Conservation (phyloP, 2,113 vertebrate genomes). For the Platycercus adscitus region DNA sequence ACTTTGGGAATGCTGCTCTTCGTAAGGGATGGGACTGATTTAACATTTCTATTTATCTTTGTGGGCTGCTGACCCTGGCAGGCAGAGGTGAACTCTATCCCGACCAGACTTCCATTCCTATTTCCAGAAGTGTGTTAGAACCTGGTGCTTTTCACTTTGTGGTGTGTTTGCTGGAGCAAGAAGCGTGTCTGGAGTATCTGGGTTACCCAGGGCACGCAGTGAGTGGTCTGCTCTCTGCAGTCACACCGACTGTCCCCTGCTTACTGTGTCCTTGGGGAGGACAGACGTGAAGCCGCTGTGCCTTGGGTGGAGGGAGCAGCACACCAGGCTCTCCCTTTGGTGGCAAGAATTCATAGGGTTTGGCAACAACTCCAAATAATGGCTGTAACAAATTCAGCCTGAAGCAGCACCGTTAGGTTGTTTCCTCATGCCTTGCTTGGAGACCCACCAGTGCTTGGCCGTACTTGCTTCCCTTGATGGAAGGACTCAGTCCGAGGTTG, state of each 20-base stretch:
- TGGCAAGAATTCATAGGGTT: background rate
- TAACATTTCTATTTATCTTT: background rate
- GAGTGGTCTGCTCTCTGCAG: background rate
- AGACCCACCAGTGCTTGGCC: background rate
- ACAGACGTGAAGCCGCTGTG: background rate
- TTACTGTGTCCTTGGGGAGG: background rate
- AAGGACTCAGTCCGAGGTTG: background rate
- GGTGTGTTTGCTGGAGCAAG: background rate
- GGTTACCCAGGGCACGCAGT: background rate
- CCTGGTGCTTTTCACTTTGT: background rate
- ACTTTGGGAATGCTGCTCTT: background rate
- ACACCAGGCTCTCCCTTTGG: background rate
- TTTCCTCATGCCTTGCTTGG: background rate
- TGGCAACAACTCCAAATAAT: background rate
- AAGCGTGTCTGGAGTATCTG: rapidly evolving
- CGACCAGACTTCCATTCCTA: background rate
- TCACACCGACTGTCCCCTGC: background rate
- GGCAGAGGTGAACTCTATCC: background rate
- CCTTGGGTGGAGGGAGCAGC: background rate
- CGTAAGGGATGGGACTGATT: background rate
- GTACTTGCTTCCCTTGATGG: background rate
- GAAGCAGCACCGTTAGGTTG: rapidly evolving
- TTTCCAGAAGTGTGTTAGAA: background rate
- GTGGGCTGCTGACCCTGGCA: background rate
- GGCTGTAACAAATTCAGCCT: no score